phyloP scores from a whole-genome alignment of 2,113 vertebrate species.

The Catharus minimus region DNA sequence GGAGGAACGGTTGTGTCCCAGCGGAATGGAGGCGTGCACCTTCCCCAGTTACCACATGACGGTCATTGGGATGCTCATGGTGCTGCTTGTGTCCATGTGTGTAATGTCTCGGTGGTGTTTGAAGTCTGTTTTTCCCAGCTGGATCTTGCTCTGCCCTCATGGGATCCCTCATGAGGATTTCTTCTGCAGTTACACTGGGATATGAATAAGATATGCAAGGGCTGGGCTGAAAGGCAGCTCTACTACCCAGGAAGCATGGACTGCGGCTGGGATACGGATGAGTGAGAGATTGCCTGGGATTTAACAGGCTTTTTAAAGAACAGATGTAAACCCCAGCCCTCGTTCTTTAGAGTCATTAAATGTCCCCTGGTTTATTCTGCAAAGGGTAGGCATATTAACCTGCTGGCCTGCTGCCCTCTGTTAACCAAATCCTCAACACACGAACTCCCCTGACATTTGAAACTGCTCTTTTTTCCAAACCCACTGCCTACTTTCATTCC shows the following conservation, averaged over 20 bases:
- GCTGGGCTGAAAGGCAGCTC: neutral
- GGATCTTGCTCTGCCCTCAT: neutral
- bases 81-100: fast-evolving
- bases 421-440: constrained; percentile 36
- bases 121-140: neutral
- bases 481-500: neutral
- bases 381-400: constrained; percentile 61
- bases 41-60: neutral
- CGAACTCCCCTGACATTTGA: constrained; percentile 54
- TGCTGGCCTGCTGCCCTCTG: neutral
- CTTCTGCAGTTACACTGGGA: fast-evolving
- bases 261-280: neutral
- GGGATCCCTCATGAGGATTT: neutral
- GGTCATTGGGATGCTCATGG: fast-evolving
- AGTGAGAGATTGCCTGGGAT: neutral
- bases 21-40: fast-evolving
- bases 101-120: fast-evolving
- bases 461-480: constrained; percentile 13
- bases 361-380: neutral
- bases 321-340: constrained; percentile 3
- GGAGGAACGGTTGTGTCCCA: neutral
- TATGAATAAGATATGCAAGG: neutral
- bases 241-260: fast-evolving
- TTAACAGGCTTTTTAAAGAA: neutral
- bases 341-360: neutral